Base-by-base conservation (phyloP, 2,113 vertebrate genomes). In the Takifugu flavidus region DNA sequence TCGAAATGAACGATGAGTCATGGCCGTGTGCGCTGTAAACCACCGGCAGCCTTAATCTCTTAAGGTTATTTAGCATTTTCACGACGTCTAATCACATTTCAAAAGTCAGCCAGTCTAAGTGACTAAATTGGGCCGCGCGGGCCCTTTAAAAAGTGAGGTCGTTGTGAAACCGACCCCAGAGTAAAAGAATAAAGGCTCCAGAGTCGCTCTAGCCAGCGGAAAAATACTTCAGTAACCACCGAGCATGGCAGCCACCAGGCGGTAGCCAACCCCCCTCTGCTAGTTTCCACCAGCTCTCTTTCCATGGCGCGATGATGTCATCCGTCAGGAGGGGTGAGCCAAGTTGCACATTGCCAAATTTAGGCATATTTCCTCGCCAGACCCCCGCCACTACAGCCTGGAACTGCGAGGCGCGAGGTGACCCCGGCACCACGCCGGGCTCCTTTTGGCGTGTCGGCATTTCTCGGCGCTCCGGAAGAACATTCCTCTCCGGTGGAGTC, bases 201-300 rank as follows among this genome's bases (percentile, higher is more conserved):
- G 73, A 82, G 86, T 73, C 86, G 86, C 80, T 86, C 11, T 10
- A 39, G 34, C 34, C 34, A 70, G 47, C 86, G 89, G 88, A 91
- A 92, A 85, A 84, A 81, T 77, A 80, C 78, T 74, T 86, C 53
- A 83, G 56, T 59, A 65, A 87, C 28, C 90, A 56, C 90, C 86
- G 87, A 2, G 72, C 89, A 90, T 78, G 86, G 80, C 84, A 86
- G 82, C 82, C 84, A 59, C 67, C 63, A 56, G 67, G 60, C 62
- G 73, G 75, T 80, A 83, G 79, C 85, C 72, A 80, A 73, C 77
- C 65, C 62, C 67, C 72, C n/a, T 7, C 65, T 71, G 64, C 72
- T 82, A 64, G 59, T 82, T 88, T 88, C 86, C 86, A 83, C 58
- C 75, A 53, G 63, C 59, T 61, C 58, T 81, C 70, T 87, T 85